These are phyloP conservation scores for Entelurus aequoreus DNA, from an alignment of 2,113 vertebrate species.

Conservation along the genomic window DNA sequence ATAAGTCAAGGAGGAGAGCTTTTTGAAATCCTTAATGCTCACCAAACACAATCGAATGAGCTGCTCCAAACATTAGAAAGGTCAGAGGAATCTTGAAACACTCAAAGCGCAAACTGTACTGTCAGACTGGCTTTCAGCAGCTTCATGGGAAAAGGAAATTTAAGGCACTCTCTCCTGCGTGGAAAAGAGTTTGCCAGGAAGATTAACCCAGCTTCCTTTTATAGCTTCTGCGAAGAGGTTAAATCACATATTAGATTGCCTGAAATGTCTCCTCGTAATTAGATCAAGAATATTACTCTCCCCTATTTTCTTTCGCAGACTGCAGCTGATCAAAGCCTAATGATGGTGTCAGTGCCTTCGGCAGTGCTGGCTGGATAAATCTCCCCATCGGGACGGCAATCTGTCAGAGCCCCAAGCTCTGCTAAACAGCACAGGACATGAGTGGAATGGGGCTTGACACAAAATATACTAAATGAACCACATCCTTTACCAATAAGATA, in stretches of 20 bases:
- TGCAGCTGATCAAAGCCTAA: slow-evolving; percentile 70
- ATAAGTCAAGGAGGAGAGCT: slow-evolving; percentile 41
- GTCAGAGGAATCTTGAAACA: slow-evolving; percentile 54
- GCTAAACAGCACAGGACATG: slow-evolving; percentile 57
- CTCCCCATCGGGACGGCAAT: slow-evolving; percentile 62
- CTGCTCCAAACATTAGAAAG: slow-evolving; percentile 53
- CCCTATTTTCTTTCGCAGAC: slow-evolving; percentile 49
- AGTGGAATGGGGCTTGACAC: slow-evolving; percentile 58
- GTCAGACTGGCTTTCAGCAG: slow-evolving; percentile 39
- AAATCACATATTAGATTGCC: slow-evolving; percentile 73
- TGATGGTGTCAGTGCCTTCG: slow-evolving; percentile 65
- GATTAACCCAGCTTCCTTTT: slow-evolving; percentile 78
- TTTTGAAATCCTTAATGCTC: slow-evolving; percentile 30
- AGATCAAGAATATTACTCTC: slow-evolving; percentile 77
- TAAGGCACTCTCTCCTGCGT: slow-evolving; percentile 54
- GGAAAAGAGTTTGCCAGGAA: slow-evolving; percentile 70
- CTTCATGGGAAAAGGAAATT: slow-evolving; percentile 54
- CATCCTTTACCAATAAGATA: slow-evolving; percentile 46
- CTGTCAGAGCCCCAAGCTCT: slow-evolving; percentile 56
- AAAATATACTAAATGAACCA: slow-evolving; percentile 55
- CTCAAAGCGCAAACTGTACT: slow-evolving; percentile 29
- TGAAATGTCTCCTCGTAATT: slow-evolving; percentile 74
- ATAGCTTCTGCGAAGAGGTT: slow-evolving; percentile 76
- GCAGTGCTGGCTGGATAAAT: slow-evolving; percentile 56
- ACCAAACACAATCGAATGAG: slow-evolving; percentile 43